Evolutionary conservation across 2,888 invertebrate species (phyloP).

Genomic region (Lapara coniferarum): DNA sequence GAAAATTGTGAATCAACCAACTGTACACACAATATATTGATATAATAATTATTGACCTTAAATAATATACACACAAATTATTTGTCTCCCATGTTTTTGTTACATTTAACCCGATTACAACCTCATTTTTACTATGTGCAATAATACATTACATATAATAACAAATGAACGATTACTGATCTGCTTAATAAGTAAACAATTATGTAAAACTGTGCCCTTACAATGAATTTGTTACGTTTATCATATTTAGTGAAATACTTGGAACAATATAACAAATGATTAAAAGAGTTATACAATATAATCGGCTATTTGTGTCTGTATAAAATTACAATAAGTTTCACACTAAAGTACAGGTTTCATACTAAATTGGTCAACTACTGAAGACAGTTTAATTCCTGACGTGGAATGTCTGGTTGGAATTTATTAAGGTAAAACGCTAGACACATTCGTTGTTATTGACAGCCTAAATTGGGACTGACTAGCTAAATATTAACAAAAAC

Average conservation of each 20-base stretch:
- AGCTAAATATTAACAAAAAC: constrained; percentile 47
- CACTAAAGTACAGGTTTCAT: constrained; percentile 15
- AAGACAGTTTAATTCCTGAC: constrained; percentile 1
- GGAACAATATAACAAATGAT: constrained; percentile 35
- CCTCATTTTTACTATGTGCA: constrained; percentile 81
- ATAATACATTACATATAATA: constrained; percentile 53
- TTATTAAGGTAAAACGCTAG: constrained; percentile 59
- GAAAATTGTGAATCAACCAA: constrained; percentile 64
- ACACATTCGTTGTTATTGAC: constrained; percentile 80
- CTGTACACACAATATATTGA: constrained; percentile 74
- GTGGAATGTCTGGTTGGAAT: constrained; percentile 35
- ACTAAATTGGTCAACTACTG: constrained; percentile 3
- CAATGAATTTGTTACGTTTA: constrained; percentile 33
- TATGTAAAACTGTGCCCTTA: constrained; percentile 72
- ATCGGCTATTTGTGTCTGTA: constrained; percentile 19
- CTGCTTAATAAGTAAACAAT: constrained; percentile 55
- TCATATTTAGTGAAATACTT: constrained; percentile 19
- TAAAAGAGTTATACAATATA: constrained; percentile 2
- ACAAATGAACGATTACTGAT: constrained; percentile 66
- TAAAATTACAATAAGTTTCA: constrained; percentile 7
- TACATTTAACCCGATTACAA: constrained; percentile 77
- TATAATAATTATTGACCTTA: constrained; percentile 70
- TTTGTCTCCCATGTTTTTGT: constrained; percentile 76
- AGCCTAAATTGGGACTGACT: constrained; percentile 71
- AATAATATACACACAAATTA: constrained; percentile 82